Percentiles rank a stretch among this genome's conserved stretches.
These are phyloP conservation scores for Tamias sibiricus DNA, from an alignment of 2,113 vertebrate species.

Conservation along the genomic window DNA sequence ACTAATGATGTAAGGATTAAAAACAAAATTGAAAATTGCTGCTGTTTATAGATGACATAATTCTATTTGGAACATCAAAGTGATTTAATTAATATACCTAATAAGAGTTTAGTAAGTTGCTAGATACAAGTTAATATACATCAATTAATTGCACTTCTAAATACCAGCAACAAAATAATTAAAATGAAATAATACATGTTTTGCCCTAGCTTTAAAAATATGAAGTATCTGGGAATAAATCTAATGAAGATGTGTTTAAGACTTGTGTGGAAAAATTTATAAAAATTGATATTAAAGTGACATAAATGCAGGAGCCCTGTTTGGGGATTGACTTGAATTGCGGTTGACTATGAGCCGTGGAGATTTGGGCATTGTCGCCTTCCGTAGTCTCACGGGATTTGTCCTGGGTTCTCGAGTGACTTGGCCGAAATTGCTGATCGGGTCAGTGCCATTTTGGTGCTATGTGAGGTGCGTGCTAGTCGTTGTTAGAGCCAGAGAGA, in stretches of 20 bases:
- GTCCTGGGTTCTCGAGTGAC: too few species aligned
- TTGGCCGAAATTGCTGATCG: too few species aligned
- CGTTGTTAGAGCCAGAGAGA: too few species aligned
- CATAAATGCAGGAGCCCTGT: too few species aligned
- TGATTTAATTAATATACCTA: neutral
- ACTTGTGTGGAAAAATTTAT: neutral
- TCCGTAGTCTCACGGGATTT: too few species aligned
- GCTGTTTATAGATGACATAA: neutral
- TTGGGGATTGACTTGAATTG: too few species aligned
- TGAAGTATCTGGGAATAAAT: neutral
- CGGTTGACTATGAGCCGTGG: too few species aligned
- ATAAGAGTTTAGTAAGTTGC: neutral
- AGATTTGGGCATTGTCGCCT: too few species aligned
- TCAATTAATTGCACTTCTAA: neutral
- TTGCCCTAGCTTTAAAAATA: neutral
- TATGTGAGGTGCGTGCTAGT: too few species aligned
- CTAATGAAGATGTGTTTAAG: neutral
- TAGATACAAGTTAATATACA: neutral
- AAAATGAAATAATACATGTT: constrained; percentile 2
- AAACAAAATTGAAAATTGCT: neutral
- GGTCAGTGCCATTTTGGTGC: too few species aligned
- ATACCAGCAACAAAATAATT: neutral
- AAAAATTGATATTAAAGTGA: constrained; percentile 12
- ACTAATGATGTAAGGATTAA: neutral
- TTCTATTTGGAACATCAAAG: neutral